phyloP scores from a whole-genome alignment of 2,113 vertebrate species.

The Chamaetylas fuelleborni region DNA sequence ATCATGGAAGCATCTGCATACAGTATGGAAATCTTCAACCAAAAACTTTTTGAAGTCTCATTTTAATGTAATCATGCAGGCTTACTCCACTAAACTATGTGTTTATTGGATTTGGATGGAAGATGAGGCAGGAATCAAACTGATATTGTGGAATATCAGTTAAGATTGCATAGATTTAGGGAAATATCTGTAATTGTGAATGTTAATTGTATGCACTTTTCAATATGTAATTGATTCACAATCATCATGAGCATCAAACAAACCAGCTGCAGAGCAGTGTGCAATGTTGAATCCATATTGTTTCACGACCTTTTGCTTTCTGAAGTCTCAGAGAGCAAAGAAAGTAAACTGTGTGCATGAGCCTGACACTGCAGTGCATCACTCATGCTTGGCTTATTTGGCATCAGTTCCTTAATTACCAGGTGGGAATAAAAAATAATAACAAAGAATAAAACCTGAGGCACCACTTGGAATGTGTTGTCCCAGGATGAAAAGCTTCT shows the following conservation, averaged over 20 bases:
- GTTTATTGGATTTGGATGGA: background rate
- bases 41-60: background rate
- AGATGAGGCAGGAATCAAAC: background rate
- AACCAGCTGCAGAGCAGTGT: background rate
- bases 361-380: background rate
- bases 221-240: background rate
- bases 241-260: rapidly evolving
- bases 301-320: background rate
- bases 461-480: background rate
- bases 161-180: background rate
- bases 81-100: background rate
- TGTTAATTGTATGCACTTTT: background rate
- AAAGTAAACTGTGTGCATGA: background rate
- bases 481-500: background rate
- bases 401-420: background rate
- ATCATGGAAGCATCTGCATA: background rate
- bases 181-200: background rate
- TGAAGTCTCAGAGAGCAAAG: background rate
- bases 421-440: background rate
- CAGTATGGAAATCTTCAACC: background rate
- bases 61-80: background rate
- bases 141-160: background rate
- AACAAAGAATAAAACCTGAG: background rate
- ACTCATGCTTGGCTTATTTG: background rate
- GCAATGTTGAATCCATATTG: rapidly evolving